phyloP scores from a whole-genome alignment of 2,113 vertebrate species.

The Zootoca vivipara region DNA sequence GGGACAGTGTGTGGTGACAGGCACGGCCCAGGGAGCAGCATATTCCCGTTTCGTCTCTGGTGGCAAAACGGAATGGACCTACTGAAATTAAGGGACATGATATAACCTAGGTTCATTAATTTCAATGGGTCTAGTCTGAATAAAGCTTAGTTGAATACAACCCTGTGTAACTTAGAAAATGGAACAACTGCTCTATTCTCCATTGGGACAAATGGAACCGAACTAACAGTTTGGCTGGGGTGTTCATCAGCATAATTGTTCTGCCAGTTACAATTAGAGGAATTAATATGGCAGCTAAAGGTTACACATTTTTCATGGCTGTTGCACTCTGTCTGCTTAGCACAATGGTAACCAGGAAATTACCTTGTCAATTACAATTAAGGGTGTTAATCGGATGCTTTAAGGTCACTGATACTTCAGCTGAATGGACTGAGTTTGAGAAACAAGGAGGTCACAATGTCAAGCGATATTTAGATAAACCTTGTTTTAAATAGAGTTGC shows the following conservation, averaged over 20 bases:
- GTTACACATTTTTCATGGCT: constrained; percentile 29
- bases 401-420: constrained; percentile 31
- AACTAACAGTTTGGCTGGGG: neutral
- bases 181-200: neutral
- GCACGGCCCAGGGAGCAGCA: too few species aligned
- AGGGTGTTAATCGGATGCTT: constrained; percentile 12
- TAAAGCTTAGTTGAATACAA: neutral
- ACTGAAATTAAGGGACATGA: too few species aligned
- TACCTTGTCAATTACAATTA: constrained; percentile 47
- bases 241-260: constrained; percentile 36
- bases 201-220: neutral
- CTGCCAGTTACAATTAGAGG: constrained; percentile 47
- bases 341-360: constrained; percentile 34
- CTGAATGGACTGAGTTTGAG: neutral
- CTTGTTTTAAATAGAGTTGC: constrained; percentile 17
- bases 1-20: too few species aligned
- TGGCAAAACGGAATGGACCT: too few species aligned
- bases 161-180: neutral
- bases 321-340: constrained; percentile 15
- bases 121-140: too few species aligned
- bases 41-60: too few species aligned
- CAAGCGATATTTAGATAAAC: constrained; percentile 9
- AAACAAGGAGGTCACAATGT: neutral
- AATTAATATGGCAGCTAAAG: constrained; percentile 47
- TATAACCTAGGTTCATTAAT: too few species aligned